phyloP scores from a whole-genome alignment of 2,113 vertebrate species.

The Salvelinus namaycush region DNA sequence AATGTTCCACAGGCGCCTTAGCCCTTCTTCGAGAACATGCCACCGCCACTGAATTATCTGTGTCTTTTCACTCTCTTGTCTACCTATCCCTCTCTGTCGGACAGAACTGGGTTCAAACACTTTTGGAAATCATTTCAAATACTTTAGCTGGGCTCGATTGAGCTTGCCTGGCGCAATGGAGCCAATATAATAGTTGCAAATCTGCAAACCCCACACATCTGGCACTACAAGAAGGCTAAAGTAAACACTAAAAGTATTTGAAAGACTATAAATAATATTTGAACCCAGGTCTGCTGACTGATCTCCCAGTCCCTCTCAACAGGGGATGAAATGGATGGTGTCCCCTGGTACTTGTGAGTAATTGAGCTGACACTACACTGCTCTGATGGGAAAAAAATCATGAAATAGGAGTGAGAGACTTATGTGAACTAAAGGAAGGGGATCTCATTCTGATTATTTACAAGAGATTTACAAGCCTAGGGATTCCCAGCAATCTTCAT shows the following conservation, averaged over 20 bases:
- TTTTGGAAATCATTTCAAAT: no score
- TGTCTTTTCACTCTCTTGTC: slow-evolving; percentile 31
- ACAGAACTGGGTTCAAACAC: slow-evolving; percentile 9
- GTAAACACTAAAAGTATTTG: no score
- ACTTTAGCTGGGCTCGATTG: no score
- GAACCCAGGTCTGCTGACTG: neutral
- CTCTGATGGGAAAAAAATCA: slow-evolving; percentile 61
- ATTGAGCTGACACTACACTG: slow-evolving; percentile 46
- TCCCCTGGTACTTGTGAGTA: slow-evolving; percentile 48
- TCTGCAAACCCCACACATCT: no score
- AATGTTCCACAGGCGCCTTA: slow-evolving; percentile 68
- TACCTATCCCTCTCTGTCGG: slow-evolving; percentile 28
- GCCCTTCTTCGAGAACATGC: slow-evolving; percentile 57
- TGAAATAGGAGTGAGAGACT: slow-evolving; percentile 57
- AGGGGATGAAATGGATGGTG: slow-evolving; percentile 22
- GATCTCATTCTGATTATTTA: slow-evolving; percentile 49
- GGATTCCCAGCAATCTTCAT: slow-evolving; percentile 4
- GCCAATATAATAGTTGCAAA: no score
- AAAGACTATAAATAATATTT: no score
- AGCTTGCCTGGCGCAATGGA: no score
- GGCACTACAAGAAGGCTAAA: no score
- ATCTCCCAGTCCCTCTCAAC: slow-evolving; percentile 16
- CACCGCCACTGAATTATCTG: slow-evolving; percentile 62
- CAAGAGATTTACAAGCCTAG: slow-evolving; percentile 20
- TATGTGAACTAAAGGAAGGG: slow-evolving; percentile 57